Evolutionary conservation across 2,797 vertebrate genomes (phyloP), one percentile per base, ranked within the genome.

Genomic region (Atherinosoma microstoma): DNA sequence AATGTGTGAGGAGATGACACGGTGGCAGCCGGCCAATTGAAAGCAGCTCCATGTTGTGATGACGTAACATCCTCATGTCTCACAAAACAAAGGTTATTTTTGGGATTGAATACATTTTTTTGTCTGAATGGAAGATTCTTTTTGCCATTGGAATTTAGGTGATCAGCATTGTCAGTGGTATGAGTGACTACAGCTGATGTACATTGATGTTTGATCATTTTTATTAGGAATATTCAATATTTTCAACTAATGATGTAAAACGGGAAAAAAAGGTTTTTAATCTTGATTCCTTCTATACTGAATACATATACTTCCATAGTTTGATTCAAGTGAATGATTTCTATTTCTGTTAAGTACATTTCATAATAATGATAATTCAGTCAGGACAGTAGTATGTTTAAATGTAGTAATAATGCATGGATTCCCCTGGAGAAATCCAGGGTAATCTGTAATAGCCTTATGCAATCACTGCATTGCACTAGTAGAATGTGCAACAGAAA

Each of bases 11-110:
- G 47, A 53, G 54, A 51, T 53, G 63, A 63, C 58, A 40, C 16
- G 12, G 34, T 62, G 51, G 20, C 47, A 67, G 18, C 59, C 22
- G 68, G 57, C 58, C 58, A 72, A 75, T 74, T 54, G 32, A 57
- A 30, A 57, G 27, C 58, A 45, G n/a, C 53, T 65, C 34, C 42
- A 63, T 78, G 71, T 67, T 77, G 56, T 58, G 63, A 83, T 86
- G 75, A 82, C 59, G 54, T 84, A 79, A 85, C 54, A 75, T 3
- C 67, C 65, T 64, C 76, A 72, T 54, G 65, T 65, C 38, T 68
- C 20, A 64, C 6, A 13, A 54, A 67, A 54, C n/a, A 64, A 45
- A 69, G 36, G 58, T 63, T 24, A 27, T 29, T 40, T 54, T 13
- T 11, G 7, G 35, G 9, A 29, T 27, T 45, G 9, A 16, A 45